A percentile compares a stretch with the other conserved stretches of the same genome.
phyloP scores from a whole-genome alignment of 1,140 invertebrate genomes.

The Luehdorfia chinensis region DNA sequence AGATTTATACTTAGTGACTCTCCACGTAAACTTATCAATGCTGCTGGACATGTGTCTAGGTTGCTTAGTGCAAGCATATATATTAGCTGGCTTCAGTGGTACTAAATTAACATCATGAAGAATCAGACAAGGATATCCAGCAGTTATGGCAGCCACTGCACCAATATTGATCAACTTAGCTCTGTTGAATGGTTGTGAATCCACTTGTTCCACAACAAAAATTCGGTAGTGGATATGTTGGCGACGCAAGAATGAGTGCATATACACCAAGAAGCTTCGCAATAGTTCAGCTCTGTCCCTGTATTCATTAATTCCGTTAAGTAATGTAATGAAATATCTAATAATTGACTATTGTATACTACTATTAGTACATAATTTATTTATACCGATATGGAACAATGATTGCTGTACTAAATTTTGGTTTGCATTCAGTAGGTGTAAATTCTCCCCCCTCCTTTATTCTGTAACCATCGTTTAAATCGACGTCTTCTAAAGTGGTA shows the following conservation, averaged over 20 bases:
- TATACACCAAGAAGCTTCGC: conserved; percentile 64
- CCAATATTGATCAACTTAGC: conserved; percentile 97
- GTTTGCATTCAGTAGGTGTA: conserved; percentile 50
- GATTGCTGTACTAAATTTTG: conserved; percentile 67
- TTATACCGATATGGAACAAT: conserved; percentile 68
- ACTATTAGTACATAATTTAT: neutral
- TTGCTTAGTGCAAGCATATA: conserved; percentile 92
- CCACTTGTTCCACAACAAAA: conserved; percentile 93
- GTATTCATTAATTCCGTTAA: conserved; percentile 25
- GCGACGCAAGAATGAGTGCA: conserved; percentile 65
- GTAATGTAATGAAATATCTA: conserved; percentile 1
- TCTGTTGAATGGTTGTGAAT: conserved; percentile 90
- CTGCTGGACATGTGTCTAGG: conserved; percentile 96
- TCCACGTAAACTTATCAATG: conserved; percentile 88
- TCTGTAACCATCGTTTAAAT: conserved; percentile 50
- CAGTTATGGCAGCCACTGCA: conserved; percentile 85
- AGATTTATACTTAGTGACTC: conserved; percentile 18
- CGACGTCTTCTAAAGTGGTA: conserved; percentile 43
- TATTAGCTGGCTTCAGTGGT: conserved; percentile 91
- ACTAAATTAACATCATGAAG: conserved; percentile 97
- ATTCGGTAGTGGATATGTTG: conserved; percentile 82
- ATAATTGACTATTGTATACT: neutral
- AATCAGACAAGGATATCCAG: conserved; percentile 91
- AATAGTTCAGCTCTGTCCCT: conserved; percentile 66
- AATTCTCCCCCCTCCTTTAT: conserved; percentile 64